Evolutionary conservation across 1,140 invertebrate species (phyloP).

Genomic region (Amphibalanus amphitrite): DNA sequence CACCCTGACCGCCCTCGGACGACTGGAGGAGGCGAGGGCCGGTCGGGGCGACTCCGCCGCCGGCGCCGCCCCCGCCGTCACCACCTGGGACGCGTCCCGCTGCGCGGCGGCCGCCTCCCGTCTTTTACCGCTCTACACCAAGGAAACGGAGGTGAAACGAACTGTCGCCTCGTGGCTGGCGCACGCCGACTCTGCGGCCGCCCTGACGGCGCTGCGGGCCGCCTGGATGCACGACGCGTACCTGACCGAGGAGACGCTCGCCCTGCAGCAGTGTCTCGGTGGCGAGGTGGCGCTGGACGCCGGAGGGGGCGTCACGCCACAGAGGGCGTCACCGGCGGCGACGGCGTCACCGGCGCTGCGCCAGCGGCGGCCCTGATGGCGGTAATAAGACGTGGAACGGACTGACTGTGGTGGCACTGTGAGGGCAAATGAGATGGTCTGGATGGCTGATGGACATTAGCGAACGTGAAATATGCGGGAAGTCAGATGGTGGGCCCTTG

Average conservation of each 20-base stretch:
- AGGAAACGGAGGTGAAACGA: not conserved
- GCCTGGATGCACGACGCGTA: slow-evolving; percentile 1
- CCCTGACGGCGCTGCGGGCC: not conserved
- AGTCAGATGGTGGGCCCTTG: no score
- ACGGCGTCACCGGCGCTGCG: not conserved
- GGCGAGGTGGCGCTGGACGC: not conserved
- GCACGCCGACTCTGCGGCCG: not conserved
- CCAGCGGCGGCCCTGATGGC: not conserved
- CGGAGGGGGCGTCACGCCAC: not conserved
- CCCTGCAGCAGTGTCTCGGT: not conserved
- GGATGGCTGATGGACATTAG: no score
- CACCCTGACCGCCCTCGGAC: not conserved
- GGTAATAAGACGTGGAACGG: no score
- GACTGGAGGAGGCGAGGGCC: not conserved
- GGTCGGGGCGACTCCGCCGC: not conserved
- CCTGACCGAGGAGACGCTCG: not conserved
- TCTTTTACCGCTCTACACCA: not conserved
- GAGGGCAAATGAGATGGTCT: no score
- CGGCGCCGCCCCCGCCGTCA: not conserved
- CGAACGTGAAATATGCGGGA: no score
- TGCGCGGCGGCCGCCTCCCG: not conserved
- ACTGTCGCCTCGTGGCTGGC: not conserved
- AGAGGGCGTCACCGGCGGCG: not conserved
- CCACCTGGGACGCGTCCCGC: not conserved
- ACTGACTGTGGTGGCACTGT: no score